Conservation (phyloP, 2,113 vertebrate species). For the Chaetodon trifascialis region DNA sequence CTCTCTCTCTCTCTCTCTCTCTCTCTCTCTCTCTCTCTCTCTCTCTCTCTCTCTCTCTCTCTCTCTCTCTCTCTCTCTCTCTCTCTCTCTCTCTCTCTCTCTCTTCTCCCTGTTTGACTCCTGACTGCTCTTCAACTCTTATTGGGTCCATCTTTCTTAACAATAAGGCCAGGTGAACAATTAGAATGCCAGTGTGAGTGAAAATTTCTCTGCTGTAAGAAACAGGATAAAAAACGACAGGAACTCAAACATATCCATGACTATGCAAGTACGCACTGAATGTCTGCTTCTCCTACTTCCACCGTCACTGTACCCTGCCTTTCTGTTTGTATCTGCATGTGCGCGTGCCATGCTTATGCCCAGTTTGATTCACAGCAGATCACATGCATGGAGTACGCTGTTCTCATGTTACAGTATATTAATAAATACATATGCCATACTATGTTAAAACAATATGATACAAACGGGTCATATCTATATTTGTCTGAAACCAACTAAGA, state of each 20-base stretch:
- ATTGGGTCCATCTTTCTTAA: constrained; percentile 11
- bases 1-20: too few species aligned
- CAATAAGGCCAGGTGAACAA: neutral
- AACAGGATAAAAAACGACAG: neutral
- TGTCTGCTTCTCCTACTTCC: neutral
- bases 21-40: too few species aligned
- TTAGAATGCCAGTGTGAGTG: neutral
- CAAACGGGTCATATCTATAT: neutral
- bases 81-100: too few species aligned
- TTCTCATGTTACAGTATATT: neutral
- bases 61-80: too few species aligned
- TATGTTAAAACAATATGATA: neutral
- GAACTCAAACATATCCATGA: neutral
- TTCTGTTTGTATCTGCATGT: neutral
- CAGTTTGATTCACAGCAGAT: too few species aligned
- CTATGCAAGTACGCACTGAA: neutral
- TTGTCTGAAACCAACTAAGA: neutral
- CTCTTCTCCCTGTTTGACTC: constrained; percentile 10
- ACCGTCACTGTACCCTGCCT: neutral
- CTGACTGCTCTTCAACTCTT: constrained; percentile 32
- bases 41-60: too few species aligned
- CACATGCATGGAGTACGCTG: neutral
- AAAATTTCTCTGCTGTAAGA: neutral
- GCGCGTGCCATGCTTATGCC: too few species aligned
- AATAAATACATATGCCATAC: neutral